A percentile compares a stretch with the other conserved stretches of the same genome.
Conservation (phyloP, 2,113 vertebrate species). For the Embiotoca jacksoni region DNA sequence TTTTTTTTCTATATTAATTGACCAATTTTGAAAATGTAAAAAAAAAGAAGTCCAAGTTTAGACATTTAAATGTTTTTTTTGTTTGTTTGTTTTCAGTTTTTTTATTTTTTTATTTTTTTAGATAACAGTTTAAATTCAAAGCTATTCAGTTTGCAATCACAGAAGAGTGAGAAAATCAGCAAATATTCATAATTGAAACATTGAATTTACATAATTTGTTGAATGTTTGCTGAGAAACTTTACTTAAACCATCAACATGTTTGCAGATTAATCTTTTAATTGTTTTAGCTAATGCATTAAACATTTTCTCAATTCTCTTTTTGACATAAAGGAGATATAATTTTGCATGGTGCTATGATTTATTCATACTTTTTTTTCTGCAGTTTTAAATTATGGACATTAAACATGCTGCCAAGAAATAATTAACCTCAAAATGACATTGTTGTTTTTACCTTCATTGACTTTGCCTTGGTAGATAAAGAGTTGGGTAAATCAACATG, state of each 20-base stretch:
- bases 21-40: not conserved
- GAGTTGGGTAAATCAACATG: not conserved
- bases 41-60: not conserved
- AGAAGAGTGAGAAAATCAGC: too few species aligned
- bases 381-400: slow-evolving; percentile 5
- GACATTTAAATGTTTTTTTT: not conserved
- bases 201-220: not conserved
- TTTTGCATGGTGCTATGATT: not conserved
- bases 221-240: not conserved
- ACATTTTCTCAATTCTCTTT: not conserved
- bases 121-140: too few species aligned
- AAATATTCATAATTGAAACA: not conserved
- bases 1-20: too few species aligned
- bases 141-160: too few species aligned
- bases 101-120: too few species aligned
- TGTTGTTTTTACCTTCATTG: slow-evolving; percentile 21
- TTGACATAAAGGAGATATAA: not conserved
- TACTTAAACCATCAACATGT: not conserved
- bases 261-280: not conserved
- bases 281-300: not conserved
- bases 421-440: slow-evolving; percentile 29
- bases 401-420: slow-evolving; percentile 25
- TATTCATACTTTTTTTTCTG: slow-evolving; percentile 9
- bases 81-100: too few species aligned
- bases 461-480: slow-evolving; percentile 4